phyloP scores from a whole-genome alignment of 2,888 invertebrate genomes.

The Pandemis corylana region DNA sequence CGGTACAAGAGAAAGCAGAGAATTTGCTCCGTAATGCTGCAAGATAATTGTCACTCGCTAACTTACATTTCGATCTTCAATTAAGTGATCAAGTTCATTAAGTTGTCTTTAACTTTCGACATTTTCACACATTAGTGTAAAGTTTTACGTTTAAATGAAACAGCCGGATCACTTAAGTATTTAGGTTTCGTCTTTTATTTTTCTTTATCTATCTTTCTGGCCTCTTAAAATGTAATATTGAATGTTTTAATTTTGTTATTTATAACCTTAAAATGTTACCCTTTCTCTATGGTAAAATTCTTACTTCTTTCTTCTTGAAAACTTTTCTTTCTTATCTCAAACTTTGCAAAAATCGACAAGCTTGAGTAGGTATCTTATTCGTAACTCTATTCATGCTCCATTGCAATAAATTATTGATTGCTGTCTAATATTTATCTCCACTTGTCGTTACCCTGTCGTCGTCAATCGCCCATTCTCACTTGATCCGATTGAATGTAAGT shows the following conservation, averaged over 20 bases:
- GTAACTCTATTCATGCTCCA: no score
- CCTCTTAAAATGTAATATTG: no score
- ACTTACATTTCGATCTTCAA: slow-evolving; percentile 43
- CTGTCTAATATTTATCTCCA: neutral
- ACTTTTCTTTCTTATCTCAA: no score
- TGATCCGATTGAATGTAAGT: neutral
- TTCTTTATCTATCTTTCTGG: neutral
- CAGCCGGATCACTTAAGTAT: no score
- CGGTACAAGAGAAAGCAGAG: slow-evolving; percentile 48
- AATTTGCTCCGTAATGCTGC: slow-evolving; percentile 51
- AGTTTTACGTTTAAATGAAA: neutral
- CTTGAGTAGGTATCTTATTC: no score
- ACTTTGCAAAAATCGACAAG: no score
- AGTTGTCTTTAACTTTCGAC: slow-evolving; percentile 1
- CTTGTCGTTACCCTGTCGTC: neutral
- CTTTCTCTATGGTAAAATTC: no score
- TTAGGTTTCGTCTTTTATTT: neutral
- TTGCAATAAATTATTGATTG: no score
- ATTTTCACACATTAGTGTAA: neutral
- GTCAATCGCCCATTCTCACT: neutral
- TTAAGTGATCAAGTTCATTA: slow-evolving; percentile 9
- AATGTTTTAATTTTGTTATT: no score
- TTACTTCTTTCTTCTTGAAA: no score
- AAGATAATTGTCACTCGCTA: slow-evolving; percentile 53
- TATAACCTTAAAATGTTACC: no score